Base-by-base conservation (phyloP, 2,888 invertebrate species). In the Ditula angustiorana region DNA sequence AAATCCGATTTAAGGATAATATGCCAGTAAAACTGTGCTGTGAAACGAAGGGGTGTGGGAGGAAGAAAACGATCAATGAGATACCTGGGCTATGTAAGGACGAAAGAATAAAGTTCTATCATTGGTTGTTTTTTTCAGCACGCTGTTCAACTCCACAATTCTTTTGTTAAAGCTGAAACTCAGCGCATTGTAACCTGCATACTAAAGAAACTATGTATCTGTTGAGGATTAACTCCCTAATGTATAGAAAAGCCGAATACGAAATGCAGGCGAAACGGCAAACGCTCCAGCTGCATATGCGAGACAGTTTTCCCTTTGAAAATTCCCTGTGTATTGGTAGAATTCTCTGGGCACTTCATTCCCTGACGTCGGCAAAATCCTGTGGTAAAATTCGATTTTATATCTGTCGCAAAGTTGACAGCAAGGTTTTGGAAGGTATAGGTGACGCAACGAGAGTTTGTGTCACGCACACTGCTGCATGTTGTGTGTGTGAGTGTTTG, bases 371-470 rank as follows among this genome's bases (percentile, higher is more conserved):
- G 13, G 28, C 23, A 23, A 33, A 50, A 41, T 50, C 41, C 11
- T 52, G 30, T n/a, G 13, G 13, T 52, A 52, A 47, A n/a, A 47
- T 35, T 47, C 30, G 26, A 60, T 60, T 60, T 30, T 21, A 28
- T 44, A 16, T 11, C 8, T 23, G 30, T 52, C 21, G 16, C 23
- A 11, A 44, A 52, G 16, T 13, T n/a, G 52, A 13, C 16, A 49
- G 33, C 16, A 24, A 41, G 13, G 5, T 11, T 24, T 11, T 49
- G 37, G 19, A 37, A 21, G n/a, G n/a, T n/a, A n/a, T n/a, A n/a
- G n/a, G n/a, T n/a, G n/a, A n/a, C n/a, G n/a, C n/a, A n/a, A n/a
- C n/a, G n/a, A n/a, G n/a, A n/a, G n/a, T n/a, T n/a, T n/a, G n/a
- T n/a, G n/a, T n/a, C n/a, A n/a, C n/a, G n/a, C n/a, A n/a, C n/a